These are phyloP conservation scores for Meteorus sp. DNA, from an alignment of 1,140 invertebrate genomes.

Conservation along the genomic window DNA sequence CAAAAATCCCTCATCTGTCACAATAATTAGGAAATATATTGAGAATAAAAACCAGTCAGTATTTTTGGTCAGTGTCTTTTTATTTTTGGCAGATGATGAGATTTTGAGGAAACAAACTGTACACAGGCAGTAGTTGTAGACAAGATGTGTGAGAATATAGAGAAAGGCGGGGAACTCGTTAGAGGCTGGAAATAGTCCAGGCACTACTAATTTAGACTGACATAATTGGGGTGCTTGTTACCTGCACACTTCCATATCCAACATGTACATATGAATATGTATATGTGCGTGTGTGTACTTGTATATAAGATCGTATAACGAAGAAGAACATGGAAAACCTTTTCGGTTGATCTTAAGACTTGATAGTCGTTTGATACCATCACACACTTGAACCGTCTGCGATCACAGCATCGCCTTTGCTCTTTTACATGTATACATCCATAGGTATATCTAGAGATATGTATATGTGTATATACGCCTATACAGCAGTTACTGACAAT, in stretches of 20 bases:
- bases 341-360: slow-evolving; percentile 51
- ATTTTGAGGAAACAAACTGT: neutral
- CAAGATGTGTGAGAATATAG: neutral
- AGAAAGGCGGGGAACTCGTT: slow-evolving; percentile 34
- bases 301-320: slow-evolving; percentile 57
- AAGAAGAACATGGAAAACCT: slow-evolving; percentile 60
- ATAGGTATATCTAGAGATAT: too few relatives aligned
- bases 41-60: too few relatives aligned
- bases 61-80: too few relatives aligned
- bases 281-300: slow-evolving; percentile 31
- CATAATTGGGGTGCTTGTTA: slow-evolving; percentile 59
- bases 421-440: too few relatives aligned
- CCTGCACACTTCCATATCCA: slow-evolving; percentile 40
- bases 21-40: too few relatives aligned
- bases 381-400: slow-evolving; percentile 31
- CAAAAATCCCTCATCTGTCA: too few relatives aligned
- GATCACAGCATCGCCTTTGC: too few relatives aligned
- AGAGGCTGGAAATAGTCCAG: slow-evolving; percentile 49
- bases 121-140: neutral
- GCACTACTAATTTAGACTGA: slow-evolving; percentile 57
- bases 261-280: neutral
- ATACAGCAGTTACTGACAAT: too few relatives aligned
- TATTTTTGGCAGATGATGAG: too few relatives aligned
- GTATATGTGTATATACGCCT: too few relatives aligned
- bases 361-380: slow-evolving; percentile 56